phyloP scores from a whole-genome alignment of 1,140 invertebrate species.

The Bombus huntii region DNA sequence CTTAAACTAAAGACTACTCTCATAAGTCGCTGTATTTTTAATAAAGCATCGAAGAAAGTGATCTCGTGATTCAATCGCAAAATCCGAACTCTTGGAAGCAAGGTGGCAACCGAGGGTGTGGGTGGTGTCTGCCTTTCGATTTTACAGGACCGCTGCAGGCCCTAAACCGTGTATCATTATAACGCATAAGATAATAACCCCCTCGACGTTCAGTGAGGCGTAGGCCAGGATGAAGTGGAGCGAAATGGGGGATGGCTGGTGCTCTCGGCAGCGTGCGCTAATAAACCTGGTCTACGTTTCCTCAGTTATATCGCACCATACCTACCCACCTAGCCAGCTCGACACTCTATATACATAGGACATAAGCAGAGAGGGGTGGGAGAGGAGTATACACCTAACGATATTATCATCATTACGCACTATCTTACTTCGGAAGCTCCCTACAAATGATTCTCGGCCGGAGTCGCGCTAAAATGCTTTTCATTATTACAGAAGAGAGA shows the following conservation, averaged over 20 bases:
- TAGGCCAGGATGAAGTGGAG: slow-evolving; percentile 69
- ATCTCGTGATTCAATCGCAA: neutral
- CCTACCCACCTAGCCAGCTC: slow-evolving; percentile 55
- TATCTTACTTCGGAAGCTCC: slow-evolving; percentile 74
- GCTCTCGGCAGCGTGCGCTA: slow-evolving; percentile 71
- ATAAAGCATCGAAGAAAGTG: neutral
- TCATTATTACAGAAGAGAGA: slow-evolving; percentile 56
- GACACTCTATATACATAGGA: slow-evolving; percentile 57
- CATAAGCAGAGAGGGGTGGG: neutral
- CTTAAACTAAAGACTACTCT: neutral
- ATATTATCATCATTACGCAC: slow-evolving; percentile 79
- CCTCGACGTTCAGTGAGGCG: slow-evolving; percentile 74
- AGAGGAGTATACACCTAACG: slow-evolving; percentile 70
- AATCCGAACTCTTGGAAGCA: neutral
- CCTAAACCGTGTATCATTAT: slow-evolving; percentile 73
- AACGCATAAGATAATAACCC: slow-evolving; percentile 77
- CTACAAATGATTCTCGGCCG: slow-evolving; percentile 70
- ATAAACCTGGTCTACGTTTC: slow-evolving; percentile 76
- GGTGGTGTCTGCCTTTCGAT: slow-evolving; percentile 64
- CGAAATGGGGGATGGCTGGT: slow-evolving; percentile 61
- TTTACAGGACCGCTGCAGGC: slow-evolving; percentile 66
- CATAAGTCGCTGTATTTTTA: neutral
- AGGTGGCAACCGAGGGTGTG: neutral
- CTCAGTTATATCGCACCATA: slow-evolving; percentile 72
- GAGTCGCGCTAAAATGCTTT: slow-evolving; percentile 65